Evolutionary conservation across 2,113 vertebrate genomes (phyloP), one percentile per base, ranked within the genome.

Genomic region (Pterocles burchelli): DNA sequence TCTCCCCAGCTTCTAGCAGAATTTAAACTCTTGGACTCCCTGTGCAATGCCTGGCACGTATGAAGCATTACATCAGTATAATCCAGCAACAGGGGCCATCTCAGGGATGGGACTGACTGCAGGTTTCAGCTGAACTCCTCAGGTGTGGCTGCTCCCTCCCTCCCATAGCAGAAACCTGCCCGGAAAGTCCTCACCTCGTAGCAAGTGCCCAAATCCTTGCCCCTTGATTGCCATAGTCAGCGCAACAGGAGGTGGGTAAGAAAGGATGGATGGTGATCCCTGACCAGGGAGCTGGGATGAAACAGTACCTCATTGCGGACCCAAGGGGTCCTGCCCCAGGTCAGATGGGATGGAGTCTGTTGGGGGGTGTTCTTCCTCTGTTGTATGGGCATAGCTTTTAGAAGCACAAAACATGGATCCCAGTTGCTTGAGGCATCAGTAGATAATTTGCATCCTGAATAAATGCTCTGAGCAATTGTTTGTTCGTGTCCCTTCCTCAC

Each of bases 261-360:
- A 62, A 80, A 57, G 12, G 3, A 70, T 26, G 41, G 17, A 21
- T 76, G 20, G 6, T 41, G 26, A 66, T 17, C 10, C 10, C 26
- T 29, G 36, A 2, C 0, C 1, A 73, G 11, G 48, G 33, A 68
- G 17, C 8, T 2, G 1, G 16, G 26, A 17, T 61, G 29, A 65
- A n/a, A 5, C 7, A 48, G 2, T 43, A 63, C 68, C 29, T 57
- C 15, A 5, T 38, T 10, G 14, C 1, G 7, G 38, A 54, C 10
- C 17, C 49, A 31, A 49, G 34, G 3, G 1, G 1, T 34, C 51
- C 49, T 84, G 41, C 20, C 16, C 21, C 33, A 41, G 34, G 5
- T 46, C 67, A 34, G 19, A 17, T 9, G 19, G 33, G 4, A 5
- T 8, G 2, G 10, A 24, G 7, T 58, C 21, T 63, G 18, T 28